Percentiles rank a stretch among this genome's conserved stretches.
These are phyloP conservation scores for Hypercompe scribonia DNA, from an alignment of 2,888 invertebrate genomes.

Conservation along the genomic window DNA sequence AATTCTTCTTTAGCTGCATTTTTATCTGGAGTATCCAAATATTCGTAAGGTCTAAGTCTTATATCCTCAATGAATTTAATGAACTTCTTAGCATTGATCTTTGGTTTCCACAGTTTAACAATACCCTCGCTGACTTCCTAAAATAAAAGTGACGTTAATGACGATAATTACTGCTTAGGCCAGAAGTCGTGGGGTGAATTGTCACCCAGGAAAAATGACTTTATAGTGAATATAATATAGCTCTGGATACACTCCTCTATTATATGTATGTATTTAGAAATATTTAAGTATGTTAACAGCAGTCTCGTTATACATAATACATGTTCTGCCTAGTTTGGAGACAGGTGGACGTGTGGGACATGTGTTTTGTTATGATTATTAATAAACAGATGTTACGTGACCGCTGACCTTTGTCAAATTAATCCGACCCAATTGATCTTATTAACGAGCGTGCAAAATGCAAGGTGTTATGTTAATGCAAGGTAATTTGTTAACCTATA, in stretches of 20 bases:
- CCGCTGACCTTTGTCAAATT: conserved; percentile 25
- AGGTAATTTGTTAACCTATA: background rate
- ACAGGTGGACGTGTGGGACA: background rate
- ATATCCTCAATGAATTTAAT: conserved; percentile 71
- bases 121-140: conserved; percentile 78
- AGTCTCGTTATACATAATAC: background rate
- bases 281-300: too few species aligned
- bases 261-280: background rate
- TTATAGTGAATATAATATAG: too few species aligned
- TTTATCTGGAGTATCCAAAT: conserved; percentile 48
- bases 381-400: conserved; percentile 20
- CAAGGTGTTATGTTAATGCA: background rate
- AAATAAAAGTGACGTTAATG: conserved; percentile 44
- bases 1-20: conserved; percentile 19
- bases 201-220: too few species aligned
- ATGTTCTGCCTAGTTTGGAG: background rate
- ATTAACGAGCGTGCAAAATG: conserved; percentile 13
- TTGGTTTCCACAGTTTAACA: conserved; percentile 76
- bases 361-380: background rate
- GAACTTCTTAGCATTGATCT: conserved; percentile 73
- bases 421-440: conserved; percentile 8
- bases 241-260: too few species aligned
- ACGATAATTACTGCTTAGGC: background rate
- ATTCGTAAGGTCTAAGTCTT: conserved; percentile 69
- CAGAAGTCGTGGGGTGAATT: too few species aligned